Conservation (phyloP, 1,140 invertebrate genomes). For the Drosophila elegans region DNA sequence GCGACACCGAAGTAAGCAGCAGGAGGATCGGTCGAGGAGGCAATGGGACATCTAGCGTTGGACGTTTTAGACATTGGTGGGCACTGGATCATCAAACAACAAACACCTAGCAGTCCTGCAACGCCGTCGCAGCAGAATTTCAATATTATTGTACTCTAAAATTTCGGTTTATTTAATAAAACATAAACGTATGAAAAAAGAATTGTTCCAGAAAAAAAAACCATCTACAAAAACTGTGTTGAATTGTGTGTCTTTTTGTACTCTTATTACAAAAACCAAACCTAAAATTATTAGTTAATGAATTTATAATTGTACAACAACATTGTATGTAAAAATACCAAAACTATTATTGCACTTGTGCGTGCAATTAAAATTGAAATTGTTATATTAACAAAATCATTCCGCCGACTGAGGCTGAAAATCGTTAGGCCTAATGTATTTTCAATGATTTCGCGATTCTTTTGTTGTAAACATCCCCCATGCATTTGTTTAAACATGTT, state of each 20-base stretch:
- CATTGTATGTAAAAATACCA: conserved; percentile 65
- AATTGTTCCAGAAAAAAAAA: conserved; percentile 52
- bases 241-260: conserved; percentile 82
- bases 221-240: conserved; percentile 64
- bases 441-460: conserved; percentile 45
- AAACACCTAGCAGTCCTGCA: conserved; percentile 37
- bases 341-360: conserved; percentile 38
- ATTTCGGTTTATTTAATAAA: conserved; percentile 85
- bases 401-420: conserved; percentile 56
- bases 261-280: conserved; percentile 42
- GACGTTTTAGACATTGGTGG: conserved; percentile 41
- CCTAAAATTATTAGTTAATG: conserved; percentile 53
- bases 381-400: conserved; percentile 74
- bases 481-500: conserved; percentile 64
- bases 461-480: conserved; percentile 68
- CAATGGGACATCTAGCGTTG: conserved; percentile 23
- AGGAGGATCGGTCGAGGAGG: conserved; percentile 12
- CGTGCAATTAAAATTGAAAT: conserved; percentile 59
- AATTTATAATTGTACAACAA: conserved; percentile 73
- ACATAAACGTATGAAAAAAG: conserved; percentile 75
- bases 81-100: conserved; percentile 33
- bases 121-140: conserved; percentile 72
- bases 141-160: conserved; percentile 84
- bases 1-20: background rate
- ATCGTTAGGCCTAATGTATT: conserved; percentile 64